A percentile compares a stretch with the other conserved stretches of the same genome.
These are phyloP conservation scores for Pluvialis apricaria DNA, from an alignment of 2,113 vertebrate species.

Conservation along the genomic window DNA sequence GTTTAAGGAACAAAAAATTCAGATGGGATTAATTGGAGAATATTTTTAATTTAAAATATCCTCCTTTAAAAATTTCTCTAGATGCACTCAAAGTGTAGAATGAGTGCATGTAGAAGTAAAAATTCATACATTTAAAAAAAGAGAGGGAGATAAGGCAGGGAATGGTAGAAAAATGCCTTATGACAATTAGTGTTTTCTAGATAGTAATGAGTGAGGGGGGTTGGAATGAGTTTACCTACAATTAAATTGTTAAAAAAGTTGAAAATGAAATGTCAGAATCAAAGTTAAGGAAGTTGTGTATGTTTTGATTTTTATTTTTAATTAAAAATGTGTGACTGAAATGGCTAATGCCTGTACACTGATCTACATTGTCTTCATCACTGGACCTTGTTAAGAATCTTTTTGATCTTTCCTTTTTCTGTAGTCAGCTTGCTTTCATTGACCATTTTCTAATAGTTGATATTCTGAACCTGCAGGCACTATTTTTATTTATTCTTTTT, in stretches of 20 bases:
- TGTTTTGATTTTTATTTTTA: background rate
- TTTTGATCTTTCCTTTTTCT: conserved; percentile 1
- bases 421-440: background rate
- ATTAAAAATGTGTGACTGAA: background rate
- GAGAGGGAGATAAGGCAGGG: background rate
- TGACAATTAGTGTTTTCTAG: background rate
- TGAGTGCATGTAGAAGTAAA: background rate
- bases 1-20: background rate
- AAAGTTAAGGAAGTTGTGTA: background rate
- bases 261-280: background rate
- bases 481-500: background rate
- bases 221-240: background rate
- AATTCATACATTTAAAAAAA: background rate
- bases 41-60: background rate
- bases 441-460: background rate
- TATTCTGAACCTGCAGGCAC: background rate
- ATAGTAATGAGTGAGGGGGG: background rate
- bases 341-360: background rate
- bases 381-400: background rate
- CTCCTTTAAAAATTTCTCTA: background rate
- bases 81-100: background rate
- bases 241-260: background rate
- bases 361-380: background rate
- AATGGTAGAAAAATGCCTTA: background rate
- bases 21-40: background rate